Evolutionary conservation across 2,888 invertebrate genomes (phyloP).

Genomic region (Ferrisia virgata): DNA sequence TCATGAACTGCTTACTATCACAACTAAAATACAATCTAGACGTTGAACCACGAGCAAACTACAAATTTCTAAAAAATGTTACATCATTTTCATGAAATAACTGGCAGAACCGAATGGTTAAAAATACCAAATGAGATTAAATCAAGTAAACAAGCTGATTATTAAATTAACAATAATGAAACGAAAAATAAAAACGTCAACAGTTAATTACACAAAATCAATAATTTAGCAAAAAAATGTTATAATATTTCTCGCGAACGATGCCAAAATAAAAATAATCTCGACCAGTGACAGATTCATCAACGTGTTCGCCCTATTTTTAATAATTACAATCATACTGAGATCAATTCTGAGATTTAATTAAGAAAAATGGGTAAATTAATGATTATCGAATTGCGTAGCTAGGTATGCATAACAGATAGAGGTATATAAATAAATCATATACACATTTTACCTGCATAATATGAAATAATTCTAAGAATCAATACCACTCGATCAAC

Average conservation of each 20-base stretch:
- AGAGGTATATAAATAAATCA: neutral
- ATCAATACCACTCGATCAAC: conserved; percentile 18
- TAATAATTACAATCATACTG: conserved; percentile 27
- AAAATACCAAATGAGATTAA: too few relatives aligned
- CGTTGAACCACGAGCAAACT: too few relatives aligned
- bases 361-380: conserved; percentile 20
- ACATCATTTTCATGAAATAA: too few relatives aligned
- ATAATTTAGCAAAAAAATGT: too few relatives aligned
- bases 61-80: too few relatives aligned
- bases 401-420: neutral
- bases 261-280: neutral
- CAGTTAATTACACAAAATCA: too few relatives aligned
- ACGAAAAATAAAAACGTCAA: too few relatives aligned
- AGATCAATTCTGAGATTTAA: conserved; percentile 26
- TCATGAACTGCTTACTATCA: too few relatives aligned
- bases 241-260: neutral
- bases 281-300: neutral
- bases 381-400: neutral
- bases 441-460: conserved; percentile 6
- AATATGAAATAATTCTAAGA: conserved; percentile 1
- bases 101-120: too few relatives aligned
- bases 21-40: too few relatives aligned
- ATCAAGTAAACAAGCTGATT: too few relatives aligned
- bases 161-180: too few relatives aligned
- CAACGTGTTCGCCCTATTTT: neutral